These are phyloP conservation scores for Orchesella cincta DNA, from an alignment of 1,140 invertebrate genomes.

Conservation along the genomic window DNA sequence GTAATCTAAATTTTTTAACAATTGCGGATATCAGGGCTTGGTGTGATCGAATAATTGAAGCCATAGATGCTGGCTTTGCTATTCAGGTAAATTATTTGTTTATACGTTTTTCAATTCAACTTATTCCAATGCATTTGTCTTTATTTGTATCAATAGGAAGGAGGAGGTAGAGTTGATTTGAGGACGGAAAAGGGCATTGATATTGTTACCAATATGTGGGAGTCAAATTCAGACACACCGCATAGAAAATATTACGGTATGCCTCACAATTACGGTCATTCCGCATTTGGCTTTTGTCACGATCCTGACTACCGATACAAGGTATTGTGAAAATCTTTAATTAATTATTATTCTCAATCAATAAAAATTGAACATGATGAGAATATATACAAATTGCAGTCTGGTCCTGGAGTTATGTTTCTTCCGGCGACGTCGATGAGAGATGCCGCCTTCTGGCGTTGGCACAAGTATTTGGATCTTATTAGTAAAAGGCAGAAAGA, in stretches of 20 bases:
- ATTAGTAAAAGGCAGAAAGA: constrained; percentile 76
- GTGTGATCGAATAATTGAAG: constrained; percentile 72
- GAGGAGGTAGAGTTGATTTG: constrained; percentile 61
- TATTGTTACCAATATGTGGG: constrained; percentile 76
- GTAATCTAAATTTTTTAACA: too few species aligned
- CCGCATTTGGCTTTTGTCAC: constrained; percentile 68
- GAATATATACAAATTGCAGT: constrained; percentile 45
- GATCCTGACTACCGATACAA: constrained; percentile 65
- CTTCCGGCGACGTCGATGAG: constrained; percentile 57
- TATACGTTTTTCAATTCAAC: too few species aligned
- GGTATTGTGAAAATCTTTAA: constrained; percentile 34
- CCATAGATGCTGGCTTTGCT: constrained; percentile 69
- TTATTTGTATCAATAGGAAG: too few species aligned
- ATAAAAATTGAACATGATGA: background rate
- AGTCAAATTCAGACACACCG: constrained; percentile 68
- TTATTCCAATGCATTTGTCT: too few species aligned
- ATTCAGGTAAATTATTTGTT: constrained; percentile 53
- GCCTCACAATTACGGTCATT: constrained; percentile 71
- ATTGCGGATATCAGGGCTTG: constrained; percentile 68
- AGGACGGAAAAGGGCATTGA: constrained; percentile 74
- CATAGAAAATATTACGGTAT: constrained; percentile 73
- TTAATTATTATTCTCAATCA: background rate
- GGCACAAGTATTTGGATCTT: constrained; percentile 78
- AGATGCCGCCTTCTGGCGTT: constrained; percentile 82
- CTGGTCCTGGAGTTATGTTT: constrained; percentile 54